Conservation (phyloP, 2,113 vertebrate species). For the Eptesicus fuscus region DNA sequence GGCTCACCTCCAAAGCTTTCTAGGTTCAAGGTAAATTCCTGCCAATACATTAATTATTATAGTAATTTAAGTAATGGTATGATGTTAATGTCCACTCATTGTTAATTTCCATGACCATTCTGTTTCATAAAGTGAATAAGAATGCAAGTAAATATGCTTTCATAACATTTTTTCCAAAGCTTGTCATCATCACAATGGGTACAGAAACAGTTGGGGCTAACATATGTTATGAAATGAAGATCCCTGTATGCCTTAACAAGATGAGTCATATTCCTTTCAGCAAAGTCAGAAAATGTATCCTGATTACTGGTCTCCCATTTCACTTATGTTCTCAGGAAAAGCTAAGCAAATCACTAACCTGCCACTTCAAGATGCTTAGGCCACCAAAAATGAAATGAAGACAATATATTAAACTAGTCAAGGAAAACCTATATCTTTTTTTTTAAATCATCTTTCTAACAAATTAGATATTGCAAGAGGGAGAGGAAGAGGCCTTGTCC, state of each 20-base stretch:
- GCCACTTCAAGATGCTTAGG: neutral
- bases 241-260: slow-evolving; percentile 31
- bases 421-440: neutral
- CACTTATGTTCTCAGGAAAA: neutral
- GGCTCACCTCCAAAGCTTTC: neutral
- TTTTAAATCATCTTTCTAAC: neutral
- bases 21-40: slow-evolving; percentile 10
- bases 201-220: slow-evolving; percentile 49
- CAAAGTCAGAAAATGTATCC: slow-evolving; percentile 37
- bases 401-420: neutral
- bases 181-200: slow-evolving; percentile 17
- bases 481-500: neutral
- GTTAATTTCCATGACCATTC: neutral
- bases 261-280: slow-evolving; percentile 52
- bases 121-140: neutral
- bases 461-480: neutral
- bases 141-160: slow-evolving; percentile 10
- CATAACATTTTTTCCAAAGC: neutral
- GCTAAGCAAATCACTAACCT: slow-evolving; percentile 34
- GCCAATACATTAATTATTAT: neutral
- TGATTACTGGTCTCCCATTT: slow-evolving; percentile 1
- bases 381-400: neutral
- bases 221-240: slow-evolving; percentile 61
- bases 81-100: neutral
- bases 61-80: neutral